These are phyloP conservation scores for Coregonus ussuriensis DNA, from an alignment of 2,797 vertebrate genomes.

Conservation along the genomic window DNA sequence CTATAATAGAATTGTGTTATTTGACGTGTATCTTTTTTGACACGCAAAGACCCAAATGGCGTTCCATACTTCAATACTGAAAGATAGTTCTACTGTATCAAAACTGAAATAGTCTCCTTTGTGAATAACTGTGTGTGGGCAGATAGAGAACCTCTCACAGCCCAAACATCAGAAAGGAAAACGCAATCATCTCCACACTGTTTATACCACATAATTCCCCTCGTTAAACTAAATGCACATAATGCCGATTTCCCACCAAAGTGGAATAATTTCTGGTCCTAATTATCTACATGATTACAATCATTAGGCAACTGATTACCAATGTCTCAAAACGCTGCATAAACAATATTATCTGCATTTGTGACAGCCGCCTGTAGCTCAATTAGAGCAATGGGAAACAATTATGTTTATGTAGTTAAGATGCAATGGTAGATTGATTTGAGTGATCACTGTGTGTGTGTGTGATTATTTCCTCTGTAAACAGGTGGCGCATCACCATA, in stretches of 20 bases:
- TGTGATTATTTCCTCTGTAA: neutral
- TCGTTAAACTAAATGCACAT: neutral
- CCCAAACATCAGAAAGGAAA: neutral
- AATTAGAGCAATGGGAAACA: conserved; percentile 2
- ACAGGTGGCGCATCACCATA: conserved; percentile 23
- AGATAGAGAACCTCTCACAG: neutral
- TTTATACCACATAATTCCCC: neutral
- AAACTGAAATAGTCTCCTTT: neutral
- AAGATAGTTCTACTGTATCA: neutral
- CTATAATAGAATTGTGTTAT: no score
- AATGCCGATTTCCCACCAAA: neutral
- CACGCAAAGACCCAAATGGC: no score
- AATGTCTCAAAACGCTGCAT: neutral
- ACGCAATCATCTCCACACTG: neutral
- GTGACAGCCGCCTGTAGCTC: neutral
- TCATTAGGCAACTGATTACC: neutral
- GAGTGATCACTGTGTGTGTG: conserved; percentile 6
- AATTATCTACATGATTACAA: neutral
- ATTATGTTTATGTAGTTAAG: neutral
- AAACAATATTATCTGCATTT: neutral
- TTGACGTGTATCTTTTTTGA: no score
- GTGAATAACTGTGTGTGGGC: neutral
- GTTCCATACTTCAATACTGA: no score
- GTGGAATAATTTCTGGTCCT: neutral
- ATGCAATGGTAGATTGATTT: neutral